Evolutionary conservation across 2,797 vertebrate species (phyloP), one percentile per base, ranked within the genome.

Genomic region (Scolopax rusticola): DNA sequence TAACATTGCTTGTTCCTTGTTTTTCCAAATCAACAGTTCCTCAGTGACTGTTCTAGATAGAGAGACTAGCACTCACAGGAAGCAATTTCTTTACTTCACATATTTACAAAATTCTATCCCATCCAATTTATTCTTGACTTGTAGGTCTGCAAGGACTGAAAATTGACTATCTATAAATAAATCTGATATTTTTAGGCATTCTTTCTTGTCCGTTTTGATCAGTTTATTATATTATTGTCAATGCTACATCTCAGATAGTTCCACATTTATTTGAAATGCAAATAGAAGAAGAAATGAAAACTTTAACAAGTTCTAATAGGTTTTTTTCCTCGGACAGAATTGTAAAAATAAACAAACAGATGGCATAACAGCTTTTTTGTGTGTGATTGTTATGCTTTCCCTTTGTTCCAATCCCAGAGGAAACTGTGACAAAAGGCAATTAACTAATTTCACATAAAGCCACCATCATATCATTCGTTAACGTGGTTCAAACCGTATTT

Each of bases 131-230:
- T 92, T 92, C 47, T 60, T 60, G 33, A 67, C 32, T 71, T 90
- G 28, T 77, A 89, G 43, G 67, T 87, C 9, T 56, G 18, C 71
- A 94, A 83, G 23, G 51, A 84, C 53, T 65, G 78, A 91, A 95
- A 95, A 92, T 47, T 93, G 67, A 60, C 48, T 78, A 82, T 70
- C 91, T 90, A 80, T 71, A 91, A 86, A 94, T 81, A 95, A 87
- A 92, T 82, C 15, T 64, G 10, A n/a, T 60, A 83, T 84, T 93
- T 93, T 93, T 89, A 83, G 59, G 53, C 4, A 74, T 53, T 9
- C 10, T 76, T 77, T 95, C 60, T 25, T 54, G 28, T 81, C n/a
- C 23, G 3, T 89, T 85, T 81, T 89, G 27, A 40, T 67, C 40
- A 77, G 9, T 69, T 81, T 82, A 45, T 65, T 88, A 23, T n/a